Conservation (phyloP, 2,113 vertebrate species). For the Otolemur garnettii region DNA sequence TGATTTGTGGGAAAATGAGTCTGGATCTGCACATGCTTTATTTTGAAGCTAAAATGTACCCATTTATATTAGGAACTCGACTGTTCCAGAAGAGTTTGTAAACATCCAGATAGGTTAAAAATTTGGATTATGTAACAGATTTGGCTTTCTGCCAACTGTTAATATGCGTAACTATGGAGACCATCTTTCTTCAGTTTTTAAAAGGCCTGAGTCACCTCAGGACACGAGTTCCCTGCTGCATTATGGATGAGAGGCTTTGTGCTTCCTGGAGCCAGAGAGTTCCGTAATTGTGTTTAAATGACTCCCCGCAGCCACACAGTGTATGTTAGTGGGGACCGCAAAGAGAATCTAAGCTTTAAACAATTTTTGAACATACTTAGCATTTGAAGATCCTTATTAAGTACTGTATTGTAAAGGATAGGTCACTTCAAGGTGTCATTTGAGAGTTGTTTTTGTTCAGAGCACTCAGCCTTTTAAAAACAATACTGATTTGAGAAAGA, state of each 20-base stretch:
- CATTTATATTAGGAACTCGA: constrained; percentile 77
- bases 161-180: constrained; percentile 79
- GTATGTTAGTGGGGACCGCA: not conserved
- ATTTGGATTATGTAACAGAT: constrained; percentile 83
- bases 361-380: not conserved
- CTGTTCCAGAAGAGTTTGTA: constrained; percentile 72
- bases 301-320: not conserved
- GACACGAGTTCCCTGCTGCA: constrained; percentile 69
- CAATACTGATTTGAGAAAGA: not conserved
- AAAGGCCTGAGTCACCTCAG: constrained; percentile 76
- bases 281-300: not conserved
- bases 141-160: constrained; percentile 82
- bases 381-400: not conserved
- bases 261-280: constrained; percentile 60
- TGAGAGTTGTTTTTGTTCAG: constrained; percentile 7
- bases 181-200: constrained; percentile 76
- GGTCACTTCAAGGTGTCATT: not conserved
- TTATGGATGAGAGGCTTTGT: constrained; percentile 76
- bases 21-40: constrained; percentile 30
- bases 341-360: not conserved
- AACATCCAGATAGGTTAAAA: constrained; percentile 47
- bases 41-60: constrained; percentile 68
- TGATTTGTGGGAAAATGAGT: constrained; percentile 17
- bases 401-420: not conserved
- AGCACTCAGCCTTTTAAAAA: not conserved